Base-by-base conservation (phyloP, 2,888 invertebrate genomes). In the Lithophane socia region DNA sequence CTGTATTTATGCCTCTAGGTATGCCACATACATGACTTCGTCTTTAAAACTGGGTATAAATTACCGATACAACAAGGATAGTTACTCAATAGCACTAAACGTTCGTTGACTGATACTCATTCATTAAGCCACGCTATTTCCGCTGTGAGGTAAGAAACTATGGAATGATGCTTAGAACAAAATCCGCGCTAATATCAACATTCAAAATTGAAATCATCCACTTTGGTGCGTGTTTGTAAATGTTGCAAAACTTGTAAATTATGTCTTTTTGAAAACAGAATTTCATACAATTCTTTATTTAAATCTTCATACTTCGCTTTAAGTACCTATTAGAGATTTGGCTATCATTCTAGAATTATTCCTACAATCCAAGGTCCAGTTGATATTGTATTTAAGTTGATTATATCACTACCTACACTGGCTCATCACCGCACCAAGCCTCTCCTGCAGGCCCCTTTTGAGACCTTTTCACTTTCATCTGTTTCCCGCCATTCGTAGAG, bases 21-120 rank as follows among this genome's bases (percentile, higher is more conserved):
- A 71, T 42, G 29, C 56, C 18, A 65, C 52, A 79, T 47, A 37
- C 52, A 66, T 61, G 24, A 16, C 42, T 64, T 47, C 29, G 37
- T 71, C 54, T 71, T 37, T 80, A 52, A 52, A 60, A 61, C 47
- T 71, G 54, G n/a, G 24, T 67, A 72, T 80, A 71, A 64, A 64
- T 79, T 74, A 67, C 54, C 1, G 49, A 83, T 52, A 66, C 52
- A 54, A 44, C 9, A 60, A 72, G 71, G 64, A 84, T 73, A 63
- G 66, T 84, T 82, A 12, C 75, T 49, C 71, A 82, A 80, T 75
- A n/a, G 24, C 29, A 54, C 44, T 83, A 73, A 70, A 49, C 52
- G 66, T 69, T 71, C 63, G 4, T 49, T 60, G 67, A 47, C 56
- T 67, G 79, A 37, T 56, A 68, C 68, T 73, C 52, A 73, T 67